phyloP scores from a whole-genome alignment of 1,140 invertebrate genomes.

The Atopsyche davidsoni region DNA sequence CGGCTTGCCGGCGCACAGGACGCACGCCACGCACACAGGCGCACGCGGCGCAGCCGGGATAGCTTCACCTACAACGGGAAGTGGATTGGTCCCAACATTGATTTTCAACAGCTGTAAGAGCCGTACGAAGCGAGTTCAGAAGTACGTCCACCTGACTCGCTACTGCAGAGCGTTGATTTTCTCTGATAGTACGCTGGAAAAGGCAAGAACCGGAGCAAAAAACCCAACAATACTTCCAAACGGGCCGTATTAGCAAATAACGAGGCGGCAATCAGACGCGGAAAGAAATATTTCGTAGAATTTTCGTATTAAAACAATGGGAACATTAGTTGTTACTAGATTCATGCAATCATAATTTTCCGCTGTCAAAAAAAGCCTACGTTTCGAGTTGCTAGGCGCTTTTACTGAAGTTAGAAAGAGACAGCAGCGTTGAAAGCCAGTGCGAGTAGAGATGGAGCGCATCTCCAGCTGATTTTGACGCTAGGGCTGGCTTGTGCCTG shows the following conservation, averaged over 20 bases:
- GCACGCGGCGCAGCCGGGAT: too few relatives aligned
- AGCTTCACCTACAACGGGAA: constrained; percentile 15
- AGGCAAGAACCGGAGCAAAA: background rate
- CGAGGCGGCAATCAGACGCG: background rate
- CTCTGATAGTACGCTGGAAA: background rate
- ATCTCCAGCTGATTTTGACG: constrained; percentile 22
- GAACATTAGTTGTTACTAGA: background rate
- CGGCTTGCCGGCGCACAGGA: too few relatives aligned
- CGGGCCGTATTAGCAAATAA: background rate
- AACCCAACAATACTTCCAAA: background rate
- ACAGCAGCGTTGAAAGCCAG: background rate
- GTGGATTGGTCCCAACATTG: constrained; percentile 14
- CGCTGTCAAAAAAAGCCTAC: background rate
- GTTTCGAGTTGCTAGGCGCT: background rate
- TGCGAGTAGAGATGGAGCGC: background rate
- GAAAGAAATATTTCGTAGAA: constrained; percentile 1
- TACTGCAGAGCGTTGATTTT: background rate
- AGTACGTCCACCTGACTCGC: background rate
- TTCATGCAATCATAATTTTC: background rate
- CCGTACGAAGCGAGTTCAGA: background rate
- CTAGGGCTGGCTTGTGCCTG: too few relatives aligned
- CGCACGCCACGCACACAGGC: too few relatives aligned
- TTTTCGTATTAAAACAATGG: background rate
- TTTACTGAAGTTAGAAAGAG: too few relatives aligned
- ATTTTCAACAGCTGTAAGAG: constrained; percentile 18